Conservation (phyloP, 1,140 invertebrate genomes). For the Neodiprion fabricii region DNA sequence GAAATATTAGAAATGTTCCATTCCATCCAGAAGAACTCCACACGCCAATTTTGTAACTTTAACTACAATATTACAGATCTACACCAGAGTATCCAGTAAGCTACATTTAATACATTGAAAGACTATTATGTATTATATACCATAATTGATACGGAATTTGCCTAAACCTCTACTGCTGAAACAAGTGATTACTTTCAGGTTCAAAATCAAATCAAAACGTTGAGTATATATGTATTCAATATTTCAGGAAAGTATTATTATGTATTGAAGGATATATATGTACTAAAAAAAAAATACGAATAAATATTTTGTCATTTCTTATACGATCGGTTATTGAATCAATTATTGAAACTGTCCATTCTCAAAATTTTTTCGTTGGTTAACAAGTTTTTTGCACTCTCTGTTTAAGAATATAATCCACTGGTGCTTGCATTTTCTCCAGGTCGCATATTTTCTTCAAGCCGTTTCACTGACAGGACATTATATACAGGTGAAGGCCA, state of each 20-base stretch:
- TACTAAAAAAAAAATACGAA: neutral
- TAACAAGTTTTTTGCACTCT: no score
- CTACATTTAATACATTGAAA: no score
- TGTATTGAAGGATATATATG: neutral
- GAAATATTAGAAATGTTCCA: slow-evolving; percentile 43
- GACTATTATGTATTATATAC: no score
- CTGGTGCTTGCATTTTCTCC: neutral
- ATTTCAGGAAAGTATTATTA: neutral
- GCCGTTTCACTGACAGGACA: neutral
- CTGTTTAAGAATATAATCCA: neutral
- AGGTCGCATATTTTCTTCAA: neutral
- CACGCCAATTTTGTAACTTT: slow-evolving; percentile 29
- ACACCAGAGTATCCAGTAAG: no score
- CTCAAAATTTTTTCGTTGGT: no score
- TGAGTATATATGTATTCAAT: no score
- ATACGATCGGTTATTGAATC: neutral
- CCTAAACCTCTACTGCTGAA: no score
- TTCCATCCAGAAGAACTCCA: slow-evolving; percentile 33
- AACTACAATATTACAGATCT: neutral
- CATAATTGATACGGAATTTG: no score
- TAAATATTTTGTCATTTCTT: neutral
- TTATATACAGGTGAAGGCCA: neutral
- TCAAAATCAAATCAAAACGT: no score
- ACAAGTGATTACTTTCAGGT: no score
- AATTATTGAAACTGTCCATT: neutral